These are phyloP conservation scores for Periparus ater DNA, from an alignment of 2,797 vertebrate species.

Conservation along the genomic window DNA sequence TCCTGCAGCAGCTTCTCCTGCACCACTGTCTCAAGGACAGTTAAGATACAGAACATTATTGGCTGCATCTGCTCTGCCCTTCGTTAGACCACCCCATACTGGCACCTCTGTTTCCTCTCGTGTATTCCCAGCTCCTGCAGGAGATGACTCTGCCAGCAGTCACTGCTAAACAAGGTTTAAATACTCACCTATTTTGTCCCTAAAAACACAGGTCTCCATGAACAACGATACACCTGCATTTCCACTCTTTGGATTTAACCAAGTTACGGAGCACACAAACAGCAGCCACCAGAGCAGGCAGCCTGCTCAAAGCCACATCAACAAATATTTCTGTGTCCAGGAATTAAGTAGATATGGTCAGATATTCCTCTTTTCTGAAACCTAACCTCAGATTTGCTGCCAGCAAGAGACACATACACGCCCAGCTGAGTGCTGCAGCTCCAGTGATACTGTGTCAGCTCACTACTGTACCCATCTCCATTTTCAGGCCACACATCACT, in stretches of 20 bases:
- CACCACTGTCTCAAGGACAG: neutral
- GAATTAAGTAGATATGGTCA: neutral
- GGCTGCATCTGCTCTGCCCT: neutral
- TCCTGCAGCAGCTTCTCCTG: neutral
- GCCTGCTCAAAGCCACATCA: neutral
- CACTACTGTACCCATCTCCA: neutral
- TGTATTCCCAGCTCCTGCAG: neutral
- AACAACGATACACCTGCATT: rapidly evolving
- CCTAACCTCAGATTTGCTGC: neutral
- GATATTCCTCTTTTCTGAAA: neutral
- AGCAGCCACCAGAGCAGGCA: neutral
- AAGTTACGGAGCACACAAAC: neutral
- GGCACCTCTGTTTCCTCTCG: neutral
- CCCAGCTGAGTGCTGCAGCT: neutral
- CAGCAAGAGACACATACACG: rapidly evolving
- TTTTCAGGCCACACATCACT: neutral
- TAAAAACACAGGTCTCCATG: neutral
- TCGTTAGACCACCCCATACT: neutral
- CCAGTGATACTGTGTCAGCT: neutral
- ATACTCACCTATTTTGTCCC: neutral
- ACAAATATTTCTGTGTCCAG: neutral
- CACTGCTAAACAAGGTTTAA: neutral
- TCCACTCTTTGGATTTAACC: neutral
- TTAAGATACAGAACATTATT: neutral
- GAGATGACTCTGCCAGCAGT: neutral